Percentiles rank a stretch among this genome's conserved stretches.
Conservation (phyloP, 2,113 vertebrate species). For the Malaclemys terrapin region DNA sequence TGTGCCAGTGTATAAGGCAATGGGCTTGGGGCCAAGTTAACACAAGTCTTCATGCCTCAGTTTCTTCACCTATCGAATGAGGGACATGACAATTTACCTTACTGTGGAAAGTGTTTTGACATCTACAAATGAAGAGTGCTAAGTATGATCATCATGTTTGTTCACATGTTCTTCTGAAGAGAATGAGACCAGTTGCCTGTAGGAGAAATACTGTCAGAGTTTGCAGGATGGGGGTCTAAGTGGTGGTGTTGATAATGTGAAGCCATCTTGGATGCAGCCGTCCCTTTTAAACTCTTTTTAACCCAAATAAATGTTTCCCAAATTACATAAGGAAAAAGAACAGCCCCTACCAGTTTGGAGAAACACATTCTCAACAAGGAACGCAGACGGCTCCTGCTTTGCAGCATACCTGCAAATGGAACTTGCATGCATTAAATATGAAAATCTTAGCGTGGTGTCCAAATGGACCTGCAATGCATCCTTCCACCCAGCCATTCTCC, state of each 20-base stretch:
- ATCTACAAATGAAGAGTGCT: neutral
- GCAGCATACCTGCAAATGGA: neutral
- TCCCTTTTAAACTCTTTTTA: neutral
- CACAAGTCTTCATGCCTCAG: neutral
- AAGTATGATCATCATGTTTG: neutral
- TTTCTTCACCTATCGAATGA: neutral
- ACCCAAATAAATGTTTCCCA: neutral
- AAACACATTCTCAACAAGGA: neutral
- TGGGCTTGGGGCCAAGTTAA: neutral
- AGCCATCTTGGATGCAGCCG: neutral
- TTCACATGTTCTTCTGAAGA: neutral
- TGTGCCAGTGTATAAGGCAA: neutral
- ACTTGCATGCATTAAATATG: conserved; percentile 7
- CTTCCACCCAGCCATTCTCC: neutral
- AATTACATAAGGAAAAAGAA: neutral
- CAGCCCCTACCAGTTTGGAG: neutral
- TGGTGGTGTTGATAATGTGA: neutral
- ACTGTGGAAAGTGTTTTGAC: neutral
- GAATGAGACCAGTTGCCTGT: neutral
- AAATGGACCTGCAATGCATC: neutral
- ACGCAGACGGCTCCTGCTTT: neutral
- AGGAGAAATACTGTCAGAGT: neutral
- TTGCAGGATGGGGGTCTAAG: neutral
- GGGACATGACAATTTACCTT: neutral
- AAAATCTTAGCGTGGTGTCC: neutral